phyloP scores from a whole-genome alignment of 2,888 invertebrate genomes.

The Drosophila formosana region DNA sequence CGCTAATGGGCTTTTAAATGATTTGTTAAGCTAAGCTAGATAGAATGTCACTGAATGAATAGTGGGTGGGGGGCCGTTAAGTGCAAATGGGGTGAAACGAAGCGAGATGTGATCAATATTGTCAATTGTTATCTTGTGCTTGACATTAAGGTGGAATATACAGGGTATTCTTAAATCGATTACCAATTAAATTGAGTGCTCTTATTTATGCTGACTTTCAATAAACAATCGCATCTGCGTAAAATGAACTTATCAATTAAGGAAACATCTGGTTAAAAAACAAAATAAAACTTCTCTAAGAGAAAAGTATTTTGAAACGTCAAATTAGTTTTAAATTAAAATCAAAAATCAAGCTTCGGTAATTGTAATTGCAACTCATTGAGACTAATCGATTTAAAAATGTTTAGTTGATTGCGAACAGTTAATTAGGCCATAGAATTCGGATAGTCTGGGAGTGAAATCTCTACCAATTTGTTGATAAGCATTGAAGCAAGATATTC shows the following conservation, averaged over 20 bases:
- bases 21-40: too few species aligned
- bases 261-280: too few species aligned
- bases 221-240: background rate
- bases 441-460: background rate
- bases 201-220: background rate
- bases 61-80: too few species aligned
- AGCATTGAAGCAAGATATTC: slow-evolving; percentile 3
- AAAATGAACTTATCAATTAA: too few species aligned
- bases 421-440: background rate
- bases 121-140: too few species aligned
- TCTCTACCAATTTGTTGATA: background rate
- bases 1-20: too few species aligned
- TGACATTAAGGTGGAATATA: background rate
- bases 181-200: background rate
- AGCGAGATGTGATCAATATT: too few species aligned
- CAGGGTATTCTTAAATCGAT: background rate
- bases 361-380: background rate
- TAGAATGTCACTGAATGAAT: too few species aligned
- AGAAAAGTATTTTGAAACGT: background rate
- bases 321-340: too few species aligned
- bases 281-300: too few species aligned
- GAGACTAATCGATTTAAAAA: background rate
- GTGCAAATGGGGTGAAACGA: too few species aligned
- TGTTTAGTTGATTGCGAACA: background rate
- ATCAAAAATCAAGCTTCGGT: too few species aligned